Evolutionary conservation across 1,140 invertebrate genomes (phyloP).

Genomic region (Drosophila pandora): DNA sequence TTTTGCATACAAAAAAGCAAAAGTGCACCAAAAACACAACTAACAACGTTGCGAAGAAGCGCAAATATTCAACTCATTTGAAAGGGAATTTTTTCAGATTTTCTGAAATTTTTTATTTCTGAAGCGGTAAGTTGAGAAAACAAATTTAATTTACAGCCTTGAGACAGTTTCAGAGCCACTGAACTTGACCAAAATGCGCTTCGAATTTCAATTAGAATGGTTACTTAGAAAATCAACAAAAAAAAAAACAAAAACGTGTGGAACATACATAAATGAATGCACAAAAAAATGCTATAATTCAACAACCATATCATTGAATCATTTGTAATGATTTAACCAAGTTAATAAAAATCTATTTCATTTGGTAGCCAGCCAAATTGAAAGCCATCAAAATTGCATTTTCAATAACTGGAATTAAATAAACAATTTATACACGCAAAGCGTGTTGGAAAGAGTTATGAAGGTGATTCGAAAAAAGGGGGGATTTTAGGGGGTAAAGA

Average conservation of each 20-base stretch:
- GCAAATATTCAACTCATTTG: conserved; percentile 19
- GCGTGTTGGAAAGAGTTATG: conserved; percentile 5
- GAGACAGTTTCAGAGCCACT: conserved; percentile 42
- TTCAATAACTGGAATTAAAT: conserved; percentile 44
- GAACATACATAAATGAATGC: conserved; percentile 36
- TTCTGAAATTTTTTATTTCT: not conserved
- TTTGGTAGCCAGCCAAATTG: conserved; percentile 31
- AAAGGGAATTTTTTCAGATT: conserved; percentile 33
- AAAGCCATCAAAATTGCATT: conserved; percentile 48
- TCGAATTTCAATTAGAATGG: conserved; percentile 32
- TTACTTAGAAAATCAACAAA: not conserved
- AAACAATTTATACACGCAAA: conserved; percentile 61
- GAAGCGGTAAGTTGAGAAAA: conserved; percentile 40
- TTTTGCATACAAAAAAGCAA: conserved; percentile 46
- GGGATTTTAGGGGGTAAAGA: not conserved
- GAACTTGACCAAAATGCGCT: conserved; percentile 35
- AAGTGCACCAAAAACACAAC: conserved; percentile 34
- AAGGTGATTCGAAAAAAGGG: not conserved
- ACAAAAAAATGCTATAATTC: conserved; percentile 9
- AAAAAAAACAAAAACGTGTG: conserved; percentile 15
- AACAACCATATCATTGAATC: conserved; percentile 16
- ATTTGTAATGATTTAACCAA: conserved; percentile 38
- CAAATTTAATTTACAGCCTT: conserved; percentile 46
- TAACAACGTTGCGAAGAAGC: conserved; percentile 18
- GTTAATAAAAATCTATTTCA: conserved; percentile 44